phyloP scores from a whole-genome alignment of 2,113 vertebrate species.

The Sciurus niger region DNA sequence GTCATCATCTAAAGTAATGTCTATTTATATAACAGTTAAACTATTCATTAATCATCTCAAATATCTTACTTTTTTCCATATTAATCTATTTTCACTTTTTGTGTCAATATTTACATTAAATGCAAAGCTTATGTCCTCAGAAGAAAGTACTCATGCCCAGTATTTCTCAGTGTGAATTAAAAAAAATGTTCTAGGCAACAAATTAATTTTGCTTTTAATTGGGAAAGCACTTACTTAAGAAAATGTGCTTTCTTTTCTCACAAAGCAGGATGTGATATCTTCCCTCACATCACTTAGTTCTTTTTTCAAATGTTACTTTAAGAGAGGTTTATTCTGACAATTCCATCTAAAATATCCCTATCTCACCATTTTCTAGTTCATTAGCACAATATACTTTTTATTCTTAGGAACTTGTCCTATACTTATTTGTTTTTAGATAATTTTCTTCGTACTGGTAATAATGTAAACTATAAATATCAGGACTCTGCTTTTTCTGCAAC shows the following conservation, averaged over 20 bases:
- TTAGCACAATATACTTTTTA: neutral
- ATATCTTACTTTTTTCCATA: neutral
- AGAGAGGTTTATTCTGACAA: neutral
- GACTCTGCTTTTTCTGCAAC: no score
- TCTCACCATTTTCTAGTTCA: neutral
- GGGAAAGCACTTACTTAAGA: neutral
- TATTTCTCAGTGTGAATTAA: neutral
- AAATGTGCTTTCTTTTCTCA: neutral
- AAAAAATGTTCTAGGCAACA: neutral
- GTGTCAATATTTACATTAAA: neutral
- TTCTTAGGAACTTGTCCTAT: no score
- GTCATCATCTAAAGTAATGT: neutral
- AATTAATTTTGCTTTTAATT: neutral
- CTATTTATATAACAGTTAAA: neutral
- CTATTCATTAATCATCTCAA: neutral
- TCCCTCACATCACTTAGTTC: neutral
- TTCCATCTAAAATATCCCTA: neutral
- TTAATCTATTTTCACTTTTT: neutral
- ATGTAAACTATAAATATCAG: no score
- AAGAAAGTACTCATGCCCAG: neutral
- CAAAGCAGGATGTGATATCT: neutral
- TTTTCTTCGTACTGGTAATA: no score
- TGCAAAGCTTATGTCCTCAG: neutral
- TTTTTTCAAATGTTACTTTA: neutral
- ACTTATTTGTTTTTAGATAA: no score